Conservation (phyloP, 2,888 invertebrate genomes). For the Cancer borealis region DNA sequence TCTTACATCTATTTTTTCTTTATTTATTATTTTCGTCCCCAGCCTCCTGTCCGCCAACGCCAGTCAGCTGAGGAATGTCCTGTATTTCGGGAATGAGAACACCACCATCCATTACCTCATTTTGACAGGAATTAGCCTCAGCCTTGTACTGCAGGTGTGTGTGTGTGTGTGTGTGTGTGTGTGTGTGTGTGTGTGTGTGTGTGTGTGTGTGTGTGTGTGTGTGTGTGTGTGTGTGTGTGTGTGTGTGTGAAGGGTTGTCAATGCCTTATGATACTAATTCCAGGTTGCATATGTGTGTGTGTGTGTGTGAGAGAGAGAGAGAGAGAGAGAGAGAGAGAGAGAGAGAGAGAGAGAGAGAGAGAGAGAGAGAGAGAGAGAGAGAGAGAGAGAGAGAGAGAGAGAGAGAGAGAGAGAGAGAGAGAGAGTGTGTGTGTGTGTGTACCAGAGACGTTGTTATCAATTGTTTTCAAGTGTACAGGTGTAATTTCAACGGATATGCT, state of each 20-base stretch:
- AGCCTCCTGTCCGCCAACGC: slow-evolving; percentile 74
- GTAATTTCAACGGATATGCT: background rate
- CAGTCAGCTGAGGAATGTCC: slow-evolving; percentile 71
- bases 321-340: background rate
- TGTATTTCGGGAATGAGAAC: slow-evolving; percentile 62
- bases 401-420: background rate
- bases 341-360: background rate
- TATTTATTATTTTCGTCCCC: background rate
- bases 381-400: background rate
- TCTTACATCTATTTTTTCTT: background rate
- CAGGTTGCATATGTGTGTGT: too few relatives aligned
- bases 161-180: too few relatives aligned
- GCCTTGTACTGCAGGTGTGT: slow-evolving; percentile 69
- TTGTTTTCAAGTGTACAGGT: background rate
- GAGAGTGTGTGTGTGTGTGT: background rate
- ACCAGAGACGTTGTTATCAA: background rate
- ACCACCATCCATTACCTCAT: slow-evolving; percentile 61
- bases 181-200: too few relatives aligned
- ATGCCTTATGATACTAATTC: too few relatives aligned
- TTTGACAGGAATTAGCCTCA: slow-evolving; percentile 63
- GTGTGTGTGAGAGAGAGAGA: background rate
- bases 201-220: too few relatives aligned
- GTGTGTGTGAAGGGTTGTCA: too few relatives aligned
- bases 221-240: too few relatives aligned
- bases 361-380: slow-evolving; percentile 1